These are phyloP conservation scores for Plecotus auritus DNA, from an alignment of 2,113 vertebrate genomes.

Conservation along the genomic window DNA sequence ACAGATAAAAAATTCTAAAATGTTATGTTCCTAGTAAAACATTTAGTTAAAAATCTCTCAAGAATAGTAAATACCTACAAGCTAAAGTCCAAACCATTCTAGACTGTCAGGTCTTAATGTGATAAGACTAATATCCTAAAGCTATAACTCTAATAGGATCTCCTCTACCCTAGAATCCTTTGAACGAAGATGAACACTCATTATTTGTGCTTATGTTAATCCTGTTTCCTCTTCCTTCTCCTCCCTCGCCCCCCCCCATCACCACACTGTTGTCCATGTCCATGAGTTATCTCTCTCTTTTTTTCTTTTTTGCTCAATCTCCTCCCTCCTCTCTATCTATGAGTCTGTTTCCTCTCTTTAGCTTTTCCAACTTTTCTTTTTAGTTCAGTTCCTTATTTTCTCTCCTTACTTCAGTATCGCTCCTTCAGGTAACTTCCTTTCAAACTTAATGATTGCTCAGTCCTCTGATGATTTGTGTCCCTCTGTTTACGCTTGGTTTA, in stretches of 20 bases:
- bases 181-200: not conserved
- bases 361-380: not conserved
- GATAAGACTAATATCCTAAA: not conserved
- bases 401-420: not conserved
- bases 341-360: not conserved
- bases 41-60: not conserved
- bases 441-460: fast-evolving
- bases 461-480: not conserved
- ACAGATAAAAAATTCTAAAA: not conserved
- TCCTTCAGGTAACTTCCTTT: not conserved
- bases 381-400: not conserved
- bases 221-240: not conserved
- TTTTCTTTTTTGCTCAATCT: no score
- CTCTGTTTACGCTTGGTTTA: not conserved
- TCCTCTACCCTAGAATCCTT: not conserved
- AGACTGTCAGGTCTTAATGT: not conserved
- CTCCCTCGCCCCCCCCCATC: no score
- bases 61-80: not conserved
- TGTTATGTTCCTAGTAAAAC: not conserved
- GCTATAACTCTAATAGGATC: not conserved
- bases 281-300: no score
- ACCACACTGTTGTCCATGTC: no score
- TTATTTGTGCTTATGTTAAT: not conserved
- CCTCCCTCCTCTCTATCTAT: no score
- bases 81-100: not conserved